Evolutionary conservation across 2,113 vertebrate species (phyloP).

Genomic region (Lucifuga dentata): DNA sequence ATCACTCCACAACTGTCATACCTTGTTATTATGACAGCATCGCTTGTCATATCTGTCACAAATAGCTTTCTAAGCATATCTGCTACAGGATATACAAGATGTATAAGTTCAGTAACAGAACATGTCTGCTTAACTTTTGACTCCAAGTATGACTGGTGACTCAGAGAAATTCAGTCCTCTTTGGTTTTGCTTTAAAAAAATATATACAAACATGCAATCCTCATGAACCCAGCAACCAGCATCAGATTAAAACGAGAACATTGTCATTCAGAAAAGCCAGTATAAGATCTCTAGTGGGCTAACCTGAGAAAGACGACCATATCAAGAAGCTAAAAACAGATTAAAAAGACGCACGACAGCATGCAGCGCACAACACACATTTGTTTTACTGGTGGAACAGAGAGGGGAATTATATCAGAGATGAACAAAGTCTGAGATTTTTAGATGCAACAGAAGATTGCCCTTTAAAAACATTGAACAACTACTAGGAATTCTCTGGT

Average conservation of each 20-base stretch:
- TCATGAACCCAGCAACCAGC: conserved; percentile 25
- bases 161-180: too few species aligned
- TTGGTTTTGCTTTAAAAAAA: too few species aligned
- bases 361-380: neutral
- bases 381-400: neutral
- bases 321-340: neutral
- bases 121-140: too few species aligned
- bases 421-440: conserved; percentile 23
- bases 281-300: neutral
- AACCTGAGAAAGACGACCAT: neutral
- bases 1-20: neutral
- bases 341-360: neutral
- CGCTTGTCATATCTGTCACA: conserved; percentile 25
- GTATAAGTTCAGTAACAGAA: too few species aligned
- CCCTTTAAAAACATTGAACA: conserved; percentile 15
- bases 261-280: conserved; percentile 13
- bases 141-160: too few species aligned
- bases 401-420: neutral
- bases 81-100: too few species aligned
- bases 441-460: conserved; percentile 7
- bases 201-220: too few species aligned
- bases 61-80: too few species aligned
- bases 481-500: conserved; percentile 29
- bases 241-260: neutral
- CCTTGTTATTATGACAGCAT: neutral